Conservation (phyloP, 2,113 vertebrate genomes). For the Argyrosomus japonicus region DNA sequence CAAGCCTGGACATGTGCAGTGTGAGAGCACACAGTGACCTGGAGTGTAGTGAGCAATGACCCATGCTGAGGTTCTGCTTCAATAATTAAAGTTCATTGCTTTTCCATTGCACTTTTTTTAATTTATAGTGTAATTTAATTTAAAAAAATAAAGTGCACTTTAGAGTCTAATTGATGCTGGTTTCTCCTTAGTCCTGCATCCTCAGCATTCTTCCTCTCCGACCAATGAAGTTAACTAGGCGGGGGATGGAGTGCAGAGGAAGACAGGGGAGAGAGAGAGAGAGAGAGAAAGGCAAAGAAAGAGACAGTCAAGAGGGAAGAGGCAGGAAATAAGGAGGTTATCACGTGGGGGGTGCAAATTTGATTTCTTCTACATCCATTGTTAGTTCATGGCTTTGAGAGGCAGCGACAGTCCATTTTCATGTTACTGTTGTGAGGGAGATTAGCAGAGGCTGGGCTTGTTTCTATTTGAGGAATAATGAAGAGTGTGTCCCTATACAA, state of each 20-base stretch:
- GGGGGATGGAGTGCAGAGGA: constrained; percentile 36
- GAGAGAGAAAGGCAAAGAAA: constrained; percentile 8
- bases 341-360: constrained; percentile 58
- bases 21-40: constrained; percentile 32
- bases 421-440: constrained; percentile 64
- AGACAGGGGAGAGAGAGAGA: constrained; percentile 32
- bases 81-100: constrained; percentile 82
- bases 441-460: constrained; percentile 71
- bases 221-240: constrained; percentile 75
- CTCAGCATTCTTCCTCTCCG: constrained; percentile 78
- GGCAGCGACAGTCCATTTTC: constrained; percentile 64
- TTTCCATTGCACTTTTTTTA: constrained; percentile 68
- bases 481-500: constrained; percentile 66
- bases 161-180: constrained; percentile 80
- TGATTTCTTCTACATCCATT: constrained; percentile 71
- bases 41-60: constrained; percentile 59
- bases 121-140: constrained; percentile 84
- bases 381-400: constrained; percentile 70
- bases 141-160: constrained; percentile 83
- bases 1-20: constrained; percentile 25
- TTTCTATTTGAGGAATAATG: constrained; percentile 80
- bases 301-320: constrained; percentile 30
- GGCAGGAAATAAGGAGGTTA: constrained; percentile 58
- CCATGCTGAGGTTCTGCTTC: constrained; percentile 68
- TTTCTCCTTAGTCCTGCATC: constrained; percentile 71